Percentiles rank a stretch among this genome's conserved stretches.
These are phyloP conservation scores for Melanotaenia trifasciata DNA, from an alignment of 2,797 vertebrate genomes.

Conservation along the genomic window DNA sequence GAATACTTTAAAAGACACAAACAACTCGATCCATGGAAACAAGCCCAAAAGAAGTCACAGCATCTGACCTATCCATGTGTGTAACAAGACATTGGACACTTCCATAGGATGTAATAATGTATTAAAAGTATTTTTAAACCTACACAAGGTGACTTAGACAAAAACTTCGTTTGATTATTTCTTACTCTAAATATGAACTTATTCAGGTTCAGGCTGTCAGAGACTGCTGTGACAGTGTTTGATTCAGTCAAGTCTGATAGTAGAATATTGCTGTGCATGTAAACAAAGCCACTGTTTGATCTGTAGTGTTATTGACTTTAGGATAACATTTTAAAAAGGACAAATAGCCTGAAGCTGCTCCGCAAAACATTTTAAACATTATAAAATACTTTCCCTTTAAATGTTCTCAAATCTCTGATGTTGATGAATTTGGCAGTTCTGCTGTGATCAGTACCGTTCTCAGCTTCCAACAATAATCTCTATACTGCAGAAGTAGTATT, in stretches of 20 bases:
- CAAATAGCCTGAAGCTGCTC: slow-evolving; percentile 1
- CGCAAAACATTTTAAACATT: slow-evolving; percentile 16
- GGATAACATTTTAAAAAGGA: not conserved
- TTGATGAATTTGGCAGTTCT: slow-evolving; percentile 55
- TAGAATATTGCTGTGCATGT: not conserved
- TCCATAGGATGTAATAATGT: too few species aligned
- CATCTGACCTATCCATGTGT: too few species aligned
- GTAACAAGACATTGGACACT: too few species aligned
- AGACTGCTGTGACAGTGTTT: not conserved
- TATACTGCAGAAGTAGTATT: slow-evolving; percentile 46
- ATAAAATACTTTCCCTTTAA: slow-evolving; percentile 58
- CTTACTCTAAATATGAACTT: not conserved
- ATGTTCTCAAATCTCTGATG: slow-evolving; percentile 58
- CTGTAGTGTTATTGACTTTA: not conserved
- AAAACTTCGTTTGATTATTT: too few species aligned
- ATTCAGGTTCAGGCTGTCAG: not conserved
- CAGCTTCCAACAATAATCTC: slow-evolving; percentile 51
- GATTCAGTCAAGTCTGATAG: not conserved
- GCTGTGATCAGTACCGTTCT: slow-evolving; percentile 48
- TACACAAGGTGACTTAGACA: too few species aligned
- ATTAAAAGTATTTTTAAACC: too few species aligned
- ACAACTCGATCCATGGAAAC: not conserved
- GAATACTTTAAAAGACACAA: not conserved
- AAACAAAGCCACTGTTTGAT: not conserved
- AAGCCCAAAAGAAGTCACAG: not conserved